phyloP scores from a whole-genome alignment of 2,797 vertebrate species.

The Crax fasciolata region DNA sequence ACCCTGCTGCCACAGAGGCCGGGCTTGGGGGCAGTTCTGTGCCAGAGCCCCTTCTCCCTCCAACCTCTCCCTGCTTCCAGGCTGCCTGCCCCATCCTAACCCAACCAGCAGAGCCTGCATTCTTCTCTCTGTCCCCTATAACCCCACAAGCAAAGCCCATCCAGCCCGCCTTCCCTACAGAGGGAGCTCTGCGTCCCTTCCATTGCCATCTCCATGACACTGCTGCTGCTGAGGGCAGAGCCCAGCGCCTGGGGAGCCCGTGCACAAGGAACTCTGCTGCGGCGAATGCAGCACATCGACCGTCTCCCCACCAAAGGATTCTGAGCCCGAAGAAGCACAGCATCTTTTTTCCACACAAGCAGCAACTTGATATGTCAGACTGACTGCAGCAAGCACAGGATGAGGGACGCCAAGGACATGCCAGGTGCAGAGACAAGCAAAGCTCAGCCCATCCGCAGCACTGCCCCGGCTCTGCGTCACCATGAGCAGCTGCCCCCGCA shows the following conservation, averaged over 20 bases:
- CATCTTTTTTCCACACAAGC: background rate
- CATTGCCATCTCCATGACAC: rapidly evolving
- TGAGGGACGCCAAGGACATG: rapidly evolving
- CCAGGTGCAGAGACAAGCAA: background rate
- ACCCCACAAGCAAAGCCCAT: background rate
- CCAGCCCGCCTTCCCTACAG: rapidly evolving
- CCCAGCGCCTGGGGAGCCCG: background rate
- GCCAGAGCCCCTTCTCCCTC: background rate
- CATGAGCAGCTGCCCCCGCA: rapidly evolving
- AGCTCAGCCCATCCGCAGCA: rapidly evolving
- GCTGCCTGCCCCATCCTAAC: background rate
- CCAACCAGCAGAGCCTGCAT: background rate
- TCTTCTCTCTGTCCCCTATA: background rate
- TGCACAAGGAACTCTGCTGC: background rate
- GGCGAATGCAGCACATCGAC: rapidly evolving
- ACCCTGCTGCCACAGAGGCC: background rate
- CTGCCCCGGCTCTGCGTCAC: rapidly evolving
- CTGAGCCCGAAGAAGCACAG: rapidly evolving
- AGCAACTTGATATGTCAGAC: rapidly evolving
- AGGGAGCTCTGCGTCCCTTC: background rate
- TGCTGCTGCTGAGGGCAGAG: rapidly evolving
- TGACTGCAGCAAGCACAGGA: background rate
- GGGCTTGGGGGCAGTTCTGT: background rate
- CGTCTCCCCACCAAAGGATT: rapidly evolving
- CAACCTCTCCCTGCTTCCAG: background rate